Base-by-base conservation (phyloP, 2,888 invertebrate genomes). In the Cepaea hortensis region DNA sequence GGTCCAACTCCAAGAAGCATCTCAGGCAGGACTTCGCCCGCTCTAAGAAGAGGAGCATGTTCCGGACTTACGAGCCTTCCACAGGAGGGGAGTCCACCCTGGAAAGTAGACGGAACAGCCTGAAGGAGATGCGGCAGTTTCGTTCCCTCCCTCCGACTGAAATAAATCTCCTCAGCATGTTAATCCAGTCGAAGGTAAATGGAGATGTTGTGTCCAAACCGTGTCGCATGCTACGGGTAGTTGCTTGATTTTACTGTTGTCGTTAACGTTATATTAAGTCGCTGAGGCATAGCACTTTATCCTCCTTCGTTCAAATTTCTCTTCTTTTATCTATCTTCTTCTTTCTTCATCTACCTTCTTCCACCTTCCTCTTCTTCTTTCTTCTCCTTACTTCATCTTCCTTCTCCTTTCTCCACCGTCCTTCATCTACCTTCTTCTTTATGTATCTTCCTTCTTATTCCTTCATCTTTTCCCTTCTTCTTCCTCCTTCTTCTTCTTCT, bases 81-180 rank as follows among this genome's bases (percentile, higher is more conserved):
- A 85, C 87, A 18, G 86, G 87, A 3, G 89, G 90, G 4, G 90
- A 90, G 20, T 90, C 91, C 1, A 91, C 92, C 15, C 92, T 93
- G 11, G 95, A 90, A 76, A 90, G 90, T n/a, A 88, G 95, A 62
- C 90, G 95, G 81, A 95, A 94, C 85, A 95, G 95, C 85, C 91
- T 95, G 75, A 95, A 95, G 90, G 95, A 95, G 89, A 95, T 95
- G 95, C 92, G 95, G 79, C 95, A 95, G 92, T 95, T 95, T 91
- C 94, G 95, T 35, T 95, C 95, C 0, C 93, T 95, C 81, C 95
- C 95, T 4, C 95, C 95, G 3, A 95, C 94, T 81, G 95, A 95
- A 65, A 94, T 95, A 84, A 95, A 95, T 91, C 95, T 95, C 92
- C 93, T 95, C 62, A 95, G 95, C 20, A 93, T 95, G 83, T 93